phyloP scores from a whole-genome alignment of 2,797 vertebrate species.

The Australoheros facetus region DNA sequence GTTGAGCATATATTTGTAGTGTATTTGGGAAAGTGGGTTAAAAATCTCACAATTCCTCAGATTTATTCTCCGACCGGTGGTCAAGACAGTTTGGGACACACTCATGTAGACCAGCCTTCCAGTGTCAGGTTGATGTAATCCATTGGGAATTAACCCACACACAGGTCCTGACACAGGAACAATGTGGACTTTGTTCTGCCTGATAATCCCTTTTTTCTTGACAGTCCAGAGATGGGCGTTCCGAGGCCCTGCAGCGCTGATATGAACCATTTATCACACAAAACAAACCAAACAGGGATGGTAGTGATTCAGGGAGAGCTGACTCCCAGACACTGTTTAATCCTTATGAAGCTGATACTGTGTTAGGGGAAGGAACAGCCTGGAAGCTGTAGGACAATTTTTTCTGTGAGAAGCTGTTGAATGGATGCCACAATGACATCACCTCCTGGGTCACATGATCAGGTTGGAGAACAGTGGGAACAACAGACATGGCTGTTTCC shows the following conservation, averaged over 20 bases:
- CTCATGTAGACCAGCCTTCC: not conserved
- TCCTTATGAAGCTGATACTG: conserved; percentile 9
- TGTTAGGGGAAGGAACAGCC: not conserved
- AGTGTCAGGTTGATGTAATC: conserved; percentile 20
- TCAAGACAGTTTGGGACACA: not conserved
- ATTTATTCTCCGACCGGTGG: too few species aligned
- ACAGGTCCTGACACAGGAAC: not conserved
- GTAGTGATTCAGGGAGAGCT: not conserved
- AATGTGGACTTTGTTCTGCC: conserved; percentile 31
- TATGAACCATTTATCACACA: conserved; percentile 8
- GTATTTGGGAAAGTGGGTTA: not conserved
- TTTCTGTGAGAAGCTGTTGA: conserved; percentile 37
- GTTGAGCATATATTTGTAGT: too few species aligned
- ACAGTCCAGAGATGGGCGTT: not conserved
- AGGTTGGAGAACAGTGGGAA: not conserved
- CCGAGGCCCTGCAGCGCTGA: not conserved
- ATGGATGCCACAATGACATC: conserved; percentile 62
- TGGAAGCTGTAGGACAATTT: conserved; percentile 25
- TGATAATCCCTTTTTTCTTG: not conserved
- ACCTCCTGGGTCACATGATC: conserved; percentile 58
- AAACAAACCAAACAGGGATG: not conserved
- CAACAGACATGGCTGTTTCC: not conserved
- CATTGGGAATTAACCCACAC: not conserved
- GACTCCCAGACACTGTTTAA: not conserved
- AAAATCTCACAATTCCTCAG: too few species aligned